Conservation (phyloP, 2,113 vertebrate genomes). For the Grallaria varia region DNA sequence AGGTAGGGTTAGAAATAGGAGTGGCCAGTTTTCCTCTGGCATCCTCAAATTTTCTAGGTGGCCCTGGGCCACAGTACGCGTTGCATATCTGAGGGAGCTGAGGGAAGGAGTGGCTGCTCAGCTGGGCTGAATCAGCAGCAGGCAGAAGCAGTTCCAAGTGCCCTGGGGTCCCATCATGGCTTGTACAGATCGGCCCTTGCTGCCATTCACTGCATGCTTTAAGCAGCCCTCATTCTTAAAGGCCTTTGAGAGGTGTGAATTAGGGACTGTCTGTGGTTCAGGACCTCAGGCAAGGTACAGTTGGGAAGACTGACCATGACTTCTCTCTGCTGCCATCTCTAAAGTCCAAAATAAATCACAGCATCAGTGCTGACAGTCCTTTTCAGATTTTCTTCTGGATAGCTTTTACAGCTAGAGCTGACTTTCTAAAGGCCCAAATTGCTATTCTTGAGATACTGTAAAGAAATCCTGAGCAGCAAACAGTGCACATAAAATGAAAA, state of each 20-base stretch:
- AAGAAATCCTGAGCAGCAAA: not conserved
- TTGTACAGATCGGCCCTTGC: rapidly evolving
- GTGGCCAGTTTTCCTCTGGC: not conserved
- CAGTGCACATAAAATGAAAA: not conserved
- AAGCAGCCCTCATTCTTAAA: not conserved
- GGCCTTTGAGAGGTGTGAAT: not conserved
- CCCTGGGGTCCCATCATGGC: not conserved
- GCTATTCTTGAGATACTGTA: not conserved
- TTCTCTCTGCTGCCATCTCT: not conserved
- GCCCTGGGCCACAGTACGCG: not conserved
- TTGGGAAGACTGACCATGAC: rapidly evolving
- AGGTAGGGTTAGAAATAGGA: not conserved
- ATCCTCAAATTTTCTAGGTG: not conserved
- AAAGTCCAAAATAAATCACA: not conserved
- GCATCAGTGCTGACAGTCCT: not conserved
- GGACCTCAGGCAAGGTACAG: not conserved
- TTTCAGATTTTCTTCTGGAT: not conserved
- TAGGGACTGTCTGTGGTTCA: not conserved
- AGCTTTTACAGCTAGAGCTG: not conserved
- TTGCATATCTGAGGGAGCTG: not conserved
- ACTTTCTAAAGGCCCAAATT: not conserved
- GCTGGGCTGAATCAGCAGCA: not conserved
- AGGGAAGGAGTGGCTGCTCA: not conserved
- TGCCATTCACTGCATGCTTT: not conserved
- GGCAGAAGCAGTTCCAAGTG: not conserved